Conservation (phyloP, 2,888 invertebrate genomes). For the Cheilosia soror region DNA sequence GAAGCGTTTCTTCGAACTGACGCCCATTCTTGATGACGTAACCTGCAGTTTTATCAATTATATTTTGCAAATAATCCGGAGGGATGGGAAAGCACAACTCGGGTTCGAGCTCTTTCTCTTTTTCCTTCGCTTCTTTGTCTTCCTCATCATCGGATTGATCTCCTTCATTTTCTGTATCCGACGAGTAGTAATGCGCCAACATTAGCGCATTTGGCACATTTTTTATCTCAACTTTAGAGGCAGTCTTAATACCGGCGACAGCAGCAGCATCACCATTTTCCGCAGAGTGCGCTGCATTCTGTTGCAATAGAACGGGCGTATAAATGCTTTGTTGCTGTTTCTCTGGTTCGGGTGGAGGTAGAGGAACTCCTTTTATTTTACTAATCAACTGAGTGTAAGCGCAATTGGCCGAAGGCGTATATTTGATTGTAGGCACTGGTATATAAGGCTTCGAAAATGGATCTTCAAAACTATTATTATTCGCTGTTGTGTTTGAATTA, state of each 20-base stretch:
- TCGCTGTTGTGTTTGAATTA: constrained; percentile 8
- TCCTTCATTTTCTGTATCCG: constrained; percentile 83
- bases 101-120: constrained; percentile 67
- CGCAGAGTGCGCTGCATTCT: constrained; percentile 80
- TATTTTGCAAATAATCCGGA: constrained; percentile 91
- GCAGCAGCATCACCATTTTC: constrained; percentile 42
- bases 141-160: constrained; percentile 81
- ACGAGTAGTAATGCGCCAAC: constrained; percentile 86
- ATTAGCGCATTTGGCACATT: constrained; percentile 83
- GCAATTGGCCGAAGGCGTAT: constrained; percentile 93
- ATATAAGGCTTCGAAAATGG: constrained; percentile 77
- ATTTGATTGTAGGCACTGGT: constrained; percentile 87
- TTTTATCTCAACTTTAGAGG: constrained; percentile 81
- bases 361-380: constrained; percentile 90
- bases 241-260: constrained; percentile 14
- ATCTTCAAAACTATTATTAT: constrained; percentile 48
- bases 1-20: constrained; percentile 95
- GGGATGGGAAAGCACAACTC: constrained; percentile 86
- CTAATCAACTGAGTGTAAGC: constrained; percentile 94
- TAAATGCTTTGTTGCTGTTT: constrained; percentile 76
- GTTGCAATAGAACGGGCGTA: constrained; percentile 81
- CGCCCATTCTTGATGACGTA: constrained; percentile 98
- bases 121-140: background rate
- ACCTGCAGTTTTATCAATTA: constrained; percentile 98
- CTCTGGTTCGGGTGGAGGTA: constrained; percentile 77